Conservation (phyloP, 2,888 invertebrate genomes). For the Electrophaes corylata region DNA sequence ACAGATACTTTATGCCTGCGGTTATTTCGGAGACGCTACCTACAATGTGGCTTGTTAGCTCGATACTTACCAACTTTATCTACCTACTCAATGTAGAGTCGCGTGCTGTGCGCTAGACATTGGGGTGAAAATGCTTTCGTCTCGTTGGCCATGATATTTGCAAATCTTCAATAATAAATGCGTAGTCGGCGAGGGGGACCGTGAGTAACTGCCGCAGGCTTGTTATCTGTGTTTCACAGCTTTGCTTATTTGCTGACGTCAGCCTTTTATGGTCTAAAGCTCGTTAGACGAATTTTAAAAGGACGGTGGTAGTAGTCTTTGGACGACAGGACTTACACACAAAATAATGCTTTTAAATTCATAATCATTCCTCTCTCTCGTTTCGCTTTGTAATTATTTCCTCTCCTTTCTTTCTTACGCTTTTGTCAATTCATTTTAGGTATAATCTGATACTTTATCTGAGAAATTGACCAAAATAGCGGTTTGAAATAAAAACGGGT, state of each 20-base stretch:
- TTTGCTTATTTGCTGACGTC: conserved; percentile 36
- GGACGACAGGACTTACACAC: background rate
- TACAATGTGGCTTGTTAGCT: conserved; percentile 46
- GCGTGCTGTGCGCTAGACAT: conserved; percentile 49
- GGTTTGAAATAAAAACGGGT: conserved; percentile 57
- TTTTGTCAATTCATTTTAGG: background rate
- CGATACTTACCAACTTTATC: conserved; percentile 35
- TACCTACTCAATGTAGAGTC: background rate
- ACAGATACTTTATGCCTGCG: conserved; percentile 58
- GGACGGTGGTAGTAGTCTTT: conserved; percentile 11
- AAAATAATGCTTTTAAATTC: conserved; percentile 4
- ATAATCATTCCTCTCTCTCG: background rate
- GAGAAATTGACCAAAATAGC: conserved; percentile 35
- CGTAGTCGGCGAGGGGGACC: conserved; percentile 54
- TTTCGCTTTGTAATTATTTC: background rate
- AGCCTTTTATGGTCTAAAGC: conserved; percentile 15
- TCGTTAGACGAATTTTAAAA: conserved; percentile 20
- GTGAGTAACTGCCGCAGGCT: conserved; percentile 39
- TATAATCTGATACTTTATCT: conserved; percentile 5
- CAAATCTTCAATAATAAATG: conserved; percentile 75
- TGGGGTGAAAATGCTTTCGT: conserved; percentile 59
- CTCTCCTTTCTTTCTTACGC: background rate
- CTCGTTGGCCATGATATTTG: conserved; percentile 61
- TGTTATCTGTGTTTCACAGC: conserved; percentile 68
- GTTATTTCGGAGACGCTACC: conserved; percentile 49